A percentile compares a stretch with the other conserved stretches of the same genome.
Conservation (phyloP, 2,797 vertebrate species). For the Sarcoramphus papa region DNA sequence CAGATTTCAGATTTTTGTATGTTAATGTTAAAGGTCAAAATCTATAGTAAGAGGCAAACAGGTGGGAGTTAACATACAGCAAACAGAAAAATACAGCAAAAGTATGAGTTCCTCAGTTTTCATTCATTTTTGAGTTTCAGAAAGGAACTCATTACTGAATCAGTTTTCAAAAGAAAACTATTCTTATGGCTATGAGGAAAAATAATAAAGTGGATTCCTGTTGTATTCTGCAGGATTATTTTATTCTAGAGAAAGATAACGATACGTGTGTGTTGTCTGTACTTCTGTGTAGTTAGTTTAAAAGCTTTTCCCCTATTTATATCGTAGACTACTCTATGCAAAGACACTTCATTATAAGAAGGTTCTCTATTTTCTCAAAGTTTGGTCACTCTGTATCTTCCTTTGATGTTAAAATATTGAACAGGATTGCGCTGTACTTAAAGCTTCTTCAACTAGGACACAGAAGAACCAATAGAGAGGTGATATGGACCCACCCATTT, state of each 20-base stretch:
- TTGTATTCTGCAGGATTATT: neutral
- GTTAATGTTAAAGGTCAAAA: conserved; percentile 31
- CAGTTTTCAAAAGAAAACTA: neutral
- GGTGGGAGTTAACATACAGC: neutral
- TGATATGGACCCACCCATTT: neutral
- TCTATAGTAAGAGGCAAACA: neutral
- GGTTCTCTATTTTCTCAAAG: neutral
- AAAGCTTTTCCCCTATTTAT: neutral
- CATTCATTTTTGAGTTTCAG: neutral
- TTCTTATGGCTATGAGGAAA: neutral
- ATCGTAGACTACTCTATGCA: neutral
- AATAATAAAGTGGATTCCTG: neutral
- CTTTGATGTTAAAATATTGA: neutral
- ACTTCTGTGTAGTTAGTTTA: neutral
- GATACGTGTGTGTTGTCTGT: neutral
- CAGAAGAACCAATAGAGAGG: neutral
- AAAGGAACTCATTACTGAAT: neutral
- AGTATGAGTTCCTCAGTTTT: neutral
- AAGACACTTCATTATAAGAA: neutral
- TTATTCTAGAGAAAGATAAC: neutral
- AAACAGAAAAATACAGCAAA: neutral
- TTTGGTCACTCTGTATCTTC: neutral
- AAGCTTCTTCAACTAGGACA: neutral
- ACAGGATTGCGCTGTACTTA: neutral
- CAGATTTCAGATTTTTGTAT: neutral